Evolutionary conservation across 2,888 invertebrate genomes (phyloP).

Genomic region (Entomobrya proxima): DNA sequence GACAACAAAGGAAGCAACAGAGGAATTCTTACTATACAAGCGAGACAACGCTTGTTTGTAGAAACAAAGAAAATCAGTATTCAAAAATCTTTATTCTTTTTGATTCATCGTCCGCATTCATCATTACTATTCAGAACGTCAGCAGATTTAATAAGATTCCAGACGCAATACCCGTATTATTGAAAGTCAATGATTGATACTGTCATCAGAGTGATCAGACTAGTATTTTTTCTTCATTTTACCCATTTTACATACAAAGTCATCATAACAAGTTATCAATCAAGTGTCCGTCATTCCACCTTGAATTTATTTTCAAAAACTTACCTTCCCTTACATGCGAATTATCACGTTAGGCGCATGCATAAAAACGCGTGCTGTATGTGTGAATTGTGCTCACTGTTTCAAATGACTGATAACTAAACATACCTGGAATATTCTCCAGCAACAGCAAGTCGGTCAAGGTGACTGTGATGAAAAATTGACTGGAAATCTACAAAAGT

Average conservation of each 20-base stretch:
- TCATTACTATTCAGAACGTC: background rate
- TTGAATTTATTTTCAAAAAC: background rate
- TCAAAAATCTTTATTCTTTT: too few relatives aligned
- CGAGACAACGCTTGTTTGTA: background rate
- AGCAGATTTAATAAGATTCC: background rate
- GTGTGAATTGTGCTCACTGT: constrained; percentile 1
- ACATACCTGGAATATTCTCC: background rate
- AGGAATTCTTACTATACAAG: background rate
- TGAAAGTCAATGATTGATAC: background rate
- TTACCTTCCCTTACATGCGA: constrained; percentile 23
- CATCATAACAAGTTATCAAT: constrained; percentile 39
- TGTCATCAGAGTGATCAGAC: background rate
- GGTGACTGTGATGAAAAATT: background rate
- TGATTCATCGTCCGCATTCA: background rate
- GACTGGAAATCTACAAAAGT: background rate
- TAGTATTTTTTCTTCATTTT: background rate
- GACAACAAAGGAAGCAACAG: constrained; percentile 31
- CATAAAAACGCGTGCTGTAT: background rate
- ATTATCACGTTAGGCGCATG: background rate
- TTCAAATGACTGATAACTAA: constrained; percentile 11
- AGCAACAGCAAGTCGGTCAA: background rate
- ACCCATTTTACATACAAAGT: background rate
- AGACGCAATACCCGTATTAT: background rate
- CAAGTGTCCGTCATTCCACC: background rate
- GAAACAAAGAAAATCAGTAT: too few relatives aligned